These are phyloP conservation scores for Tipula vernalis DNA, from an alignment of 2,888 invertebrate species.

Conservation along the genomic window DNA sequence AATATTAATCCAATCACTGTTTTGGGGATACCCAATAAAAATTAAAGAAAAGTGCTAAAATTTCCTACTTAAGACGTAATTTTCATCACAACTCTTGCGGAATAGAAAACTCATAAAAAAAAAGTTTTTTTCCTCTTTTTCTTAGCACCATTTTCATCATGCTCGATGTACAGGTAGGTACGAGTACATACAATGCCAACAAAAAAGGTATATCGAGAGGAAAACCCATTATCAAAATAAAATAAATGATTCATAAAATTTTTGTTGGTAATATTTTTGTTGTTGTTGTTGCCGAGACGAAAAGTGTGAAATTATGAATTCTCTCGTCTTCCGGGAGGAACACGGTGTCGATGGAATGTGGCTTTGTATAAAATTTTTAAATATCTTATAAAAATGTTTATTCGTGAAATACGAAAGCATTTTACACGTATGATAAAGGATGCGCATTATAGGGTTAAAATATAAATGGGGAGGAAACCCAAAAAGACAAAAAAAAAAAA, in stretches of 20 bases:
- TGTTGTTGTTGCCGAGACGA: background rate
- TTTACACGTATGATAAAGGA: background rate
- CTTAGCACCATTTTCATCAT: background rate
- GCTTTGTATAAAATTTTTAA: background rate
- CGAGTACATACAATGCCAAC: background rate
- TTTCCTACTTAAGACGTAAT: background rate
- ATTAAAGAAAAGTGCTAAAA: slow-evolving; percentile 4
- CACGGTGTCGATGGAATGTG: background rate
- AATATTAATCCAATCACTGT: background rate
- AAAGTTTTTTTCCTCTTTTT: background rate
- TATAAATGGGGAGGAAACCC: background rate
- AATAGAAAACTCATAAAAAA: background rate
- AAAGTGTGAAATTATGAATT: background rate
- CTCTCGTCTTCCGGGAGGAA: background rate
- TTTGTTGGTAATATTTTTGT: background rate
- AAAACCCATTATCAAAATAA: background rate
- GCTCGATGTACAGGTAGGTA: background rate
- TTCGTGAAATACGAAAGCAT: background rate
- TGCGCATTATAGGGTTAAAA: background rate
- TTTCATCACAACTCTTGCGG: background rate
- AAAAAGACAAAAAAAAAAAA: background rate
- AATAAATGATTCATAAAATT: slow-evolving; percentile 4
- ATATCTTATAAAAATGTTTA: background rate
- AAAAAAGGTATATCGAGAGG: background rate
- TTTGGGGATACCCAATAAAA: background rate